These are phyloP conservation scores for Cheilosia variabilis DNA, from an alignment of 2,888 invertebrate species.

Conservation along the genomic window DNA sequence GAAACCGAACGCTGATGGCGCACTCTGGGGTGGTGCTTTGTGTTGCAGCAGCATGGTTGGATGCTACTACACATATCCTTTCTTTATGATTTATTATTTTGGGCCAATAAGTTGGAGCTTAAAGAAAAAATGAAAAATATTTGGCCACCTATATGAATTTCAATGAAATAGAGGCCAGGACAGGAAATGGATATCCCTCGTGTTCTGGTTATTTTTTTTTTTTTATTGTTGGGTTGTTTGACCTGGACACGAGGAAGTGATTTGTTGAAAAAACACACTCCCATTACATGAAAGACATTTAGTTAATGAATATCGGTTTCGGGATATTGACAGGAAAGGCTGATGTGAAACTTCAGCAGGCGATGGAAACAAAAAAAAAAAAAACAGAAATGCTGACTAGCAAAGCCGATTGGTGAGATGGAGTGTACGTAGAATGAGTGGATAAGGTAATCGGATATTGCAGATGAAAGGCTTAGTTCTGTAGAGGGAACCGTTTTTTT, in stretches of 20 bases:
- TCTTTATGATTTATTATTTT: slow-evolving; percentile 47
- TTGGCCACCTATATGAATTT: slow-evolving; percentile 14
- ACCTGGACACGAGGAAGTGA: background rate
- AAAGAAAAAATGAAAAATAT: slow-evolving; percentile 10
- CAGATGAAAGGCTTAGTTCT: background rate
- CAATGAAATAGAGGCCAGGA: slow-evolving; percentile 7
- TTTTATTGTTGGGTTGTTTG: background rate
- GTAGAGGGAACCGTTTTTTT: too few relatives aligned
- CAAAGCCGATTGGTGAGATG: background rate
- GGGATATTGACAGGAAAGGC: background rate
- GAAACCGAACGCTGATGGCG: slow-evolving; percentile 32
- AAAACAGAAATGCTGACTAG: background rate
- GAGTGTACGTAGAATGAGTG: background rate
- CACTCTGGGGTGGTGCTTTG: background rate
- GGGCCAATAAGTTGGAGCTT: slow-evolving; percentile 26
- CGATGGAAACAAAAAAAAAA: background rate
- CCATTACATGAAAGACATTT: slow-evolving; percentile 21
- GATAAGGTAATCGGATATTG: background rate
- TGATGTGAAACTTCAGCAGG: background rate
- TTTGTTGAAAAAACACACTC: background rate
- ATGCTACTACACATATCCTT: slow-evolving; percentile 16
- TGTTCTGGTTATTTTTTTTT: background rate
- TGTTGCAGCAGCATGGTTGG: slow-evolving; percentile 17
- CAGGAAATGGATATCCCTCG: background rate
- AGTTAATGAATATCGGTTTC: slow-evolving; percentile 24